Conservation (phyloP, 2,797 vertebrate genomes). For the Smutsia gigantea region DNA sequence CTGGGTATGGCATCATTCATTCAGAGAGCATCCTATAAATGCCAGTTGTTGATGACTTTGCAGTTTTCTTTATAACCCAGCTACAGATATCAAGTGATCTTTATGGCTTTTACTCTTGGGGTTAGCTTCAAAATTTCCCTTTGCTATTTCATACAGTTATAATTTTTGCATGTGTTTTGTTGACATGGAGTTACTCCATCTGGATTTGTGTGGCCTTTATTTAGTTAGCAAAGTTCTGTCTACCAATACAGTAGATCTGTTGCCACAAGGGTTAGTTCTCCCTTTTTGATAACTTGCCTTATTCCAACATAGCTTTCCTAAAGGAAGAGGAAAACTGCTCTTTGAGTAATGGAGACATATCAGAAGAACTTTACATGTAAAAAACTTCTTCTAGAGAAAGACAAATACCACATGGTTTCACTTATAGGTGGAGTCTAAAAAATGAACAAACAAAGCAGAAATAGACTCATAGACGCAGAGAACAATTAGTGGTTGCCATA, state of each 20-base stretch:
- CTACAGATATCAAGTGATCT: neutral
- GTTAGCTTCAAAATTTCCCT: neutral
- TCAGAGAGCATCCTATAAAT: constrained; percentile 6
- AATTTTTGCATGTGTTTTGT: neutral
- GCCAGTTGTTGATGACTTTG: constrained; percentile 57
- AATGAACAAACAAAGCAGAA: too few species aligned
- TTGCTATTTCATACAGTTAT: neutral
- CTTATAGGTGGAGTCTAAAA: too few species aligned
- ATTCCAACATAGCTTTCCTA: neutral
- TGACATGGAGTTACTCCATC: neutral
- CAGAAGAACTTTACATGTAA: neutral
- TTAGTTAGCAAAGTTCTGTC: constrained; percentile 12
- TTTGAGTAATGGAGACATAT: neutral
- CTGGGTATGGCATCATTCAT: neutral
- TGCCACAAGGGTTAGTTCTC: neutral
- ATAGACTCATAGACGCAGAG: too few species aligned
- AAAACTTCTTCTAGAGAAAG: neutral
- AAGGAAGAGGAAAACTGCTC: neutral
- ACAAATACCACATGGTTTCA: too few species aligned
- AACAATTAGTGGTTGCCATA: too few species aligned
- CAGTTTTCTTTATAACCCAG: constrained; percentile 49
- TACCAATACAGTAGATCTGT: neutral
- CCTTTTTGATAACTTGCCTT: neutral
- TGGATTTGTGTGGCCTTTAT: neutral
- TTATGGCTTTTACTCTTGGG: neutral